Percentiles rank a stretch among this genome's conserved stretches.
Evolutionary conservation across 2,797 vertebrate genomes (phyloP).

Genomic region (Chelidonichthys spinosus): DNA sequence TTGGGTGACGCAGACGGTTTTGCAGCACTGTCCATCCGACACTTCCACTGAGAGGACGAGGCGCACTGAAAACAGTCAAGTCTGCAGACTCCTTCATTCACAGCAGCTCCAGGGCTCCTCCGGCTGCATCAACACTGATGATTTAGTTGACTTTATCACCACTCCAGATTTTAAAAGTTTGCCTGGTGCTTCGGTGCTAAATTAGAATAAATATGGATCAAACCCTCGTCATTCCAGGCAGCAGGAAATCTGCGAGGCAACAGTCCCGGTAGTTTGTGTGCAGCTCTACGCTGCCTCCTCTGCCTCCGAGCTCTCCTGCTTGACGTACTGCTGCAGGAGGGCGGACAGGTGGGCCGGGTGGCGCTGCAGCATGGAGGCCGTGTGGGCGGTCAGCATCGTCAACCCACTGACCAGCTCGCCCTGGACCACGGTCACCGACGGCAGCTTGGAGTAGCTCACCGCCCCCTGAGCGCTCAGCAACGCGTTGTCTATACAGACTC

Average conservation of each 20-base stretch:
- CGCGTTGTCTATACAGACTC: constrained; percentile 89
- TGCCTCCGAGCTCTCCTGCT: constrained; percentile 67
- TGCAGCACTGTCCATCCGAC: constrained; percentile 31
- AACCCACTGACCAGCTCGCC: constrained; percentile 88
- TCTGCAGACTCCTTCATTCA: constrained; percentile 12
- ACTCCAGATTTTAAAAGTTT: constrained; percentile 1
- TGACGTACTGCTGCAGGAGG: constrained; percentile 88
- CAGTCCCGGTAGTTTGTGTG: constrained; percentile 19
- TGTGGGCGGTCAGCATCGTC: constrained; percentile 82
- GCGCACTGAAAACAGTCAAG: constrained; percentile 5
- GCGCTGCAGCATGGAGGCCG: constrained; percentile 82
- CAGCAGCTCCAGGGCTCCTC: not conserved
- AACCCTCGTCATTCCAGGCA: not conserved
- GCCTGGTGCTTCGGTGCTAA: not conserved
- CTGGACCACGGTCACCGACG: constrained; percentile 78
- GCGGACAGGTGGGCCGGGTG: constrained; percentile 83
- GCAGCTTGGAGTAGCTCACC: constrained; percentile 87
- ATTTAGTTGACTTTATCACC: not conserved
- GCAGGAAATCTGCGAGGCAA: not conserved
- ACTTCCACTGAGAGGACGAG: constrained; percentile 2
- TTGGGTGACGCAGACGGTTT: not conserved
- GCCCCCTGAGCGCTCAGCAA: constrained; percentile 90
- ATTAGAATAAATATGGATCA: constrained; percentile 1
- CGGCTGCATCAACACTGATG: not conserved
- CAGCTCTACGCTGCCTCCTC: constrained; percentile 61